Evolutionary conservation across 1,140 invertebrate genomes (phyloP).

Genomic region (Bombus sibiricus): DNA sequence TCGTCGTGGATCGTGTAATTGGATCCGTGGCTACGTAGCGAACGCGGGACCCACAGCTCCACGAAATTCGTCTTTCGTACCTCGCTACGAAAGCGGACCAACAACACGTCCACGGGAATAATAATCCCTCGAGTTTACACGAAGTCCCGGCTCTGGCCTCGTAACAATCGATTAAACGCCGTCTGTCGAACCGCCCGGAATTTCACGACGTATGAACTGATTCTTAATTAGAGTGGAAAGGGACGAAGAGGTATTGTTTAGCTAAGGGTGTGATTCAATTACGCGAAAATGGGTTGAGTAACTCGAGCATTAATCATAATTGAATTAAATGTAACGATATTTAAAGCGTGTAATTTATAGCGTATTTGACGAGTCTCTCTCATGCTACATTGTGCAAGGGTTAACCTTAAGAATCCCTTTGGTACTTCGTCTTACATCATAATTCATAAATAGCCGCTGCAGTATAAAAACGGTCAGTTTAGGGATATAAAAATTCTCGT

Average conservation of each 20-base stretch:
- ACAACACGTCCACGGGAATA: conserved; percentile 11
- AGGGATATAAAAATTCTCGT: not conserved
- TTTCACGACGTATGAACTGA: not conserved
- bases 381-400: no score
- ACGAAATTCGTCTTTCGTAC: conserved; percentile 32
- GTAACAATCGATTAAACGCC: not conserved
- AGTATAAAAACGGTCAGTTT: not conserved
- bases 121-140: not conserved
- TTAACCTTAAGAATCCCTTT: not conserved
- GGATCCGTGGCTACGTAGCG: conserved; percentile 38
- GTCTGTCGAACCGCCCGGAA: not conserved
- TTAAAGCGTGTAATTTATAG: not conserved
- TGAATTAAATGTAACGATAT: not conserved
- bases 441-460: no score
- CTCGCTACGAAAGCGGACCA: not conserved
- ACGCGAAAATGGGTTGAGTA: not conserved
- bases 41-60: not conserved
- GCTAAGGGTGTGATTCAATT: not conserved
- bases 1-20: conserved; percentile 61
- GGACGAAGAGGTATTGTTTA: not conserved
- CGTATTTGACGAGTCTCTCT: not conserved
- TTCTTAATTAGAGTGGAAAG: not conserved
- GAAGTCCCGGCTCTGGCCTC: not conserved
- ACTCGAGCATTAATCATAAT: not conserved
- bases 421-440: not conserved